Percentiles rank a stretch among this genome's conserved stretches.
phyloP scores from a whole-genome alignment of 1,140 invertebrate species.

The Drosophila ficusphila region DNA sequence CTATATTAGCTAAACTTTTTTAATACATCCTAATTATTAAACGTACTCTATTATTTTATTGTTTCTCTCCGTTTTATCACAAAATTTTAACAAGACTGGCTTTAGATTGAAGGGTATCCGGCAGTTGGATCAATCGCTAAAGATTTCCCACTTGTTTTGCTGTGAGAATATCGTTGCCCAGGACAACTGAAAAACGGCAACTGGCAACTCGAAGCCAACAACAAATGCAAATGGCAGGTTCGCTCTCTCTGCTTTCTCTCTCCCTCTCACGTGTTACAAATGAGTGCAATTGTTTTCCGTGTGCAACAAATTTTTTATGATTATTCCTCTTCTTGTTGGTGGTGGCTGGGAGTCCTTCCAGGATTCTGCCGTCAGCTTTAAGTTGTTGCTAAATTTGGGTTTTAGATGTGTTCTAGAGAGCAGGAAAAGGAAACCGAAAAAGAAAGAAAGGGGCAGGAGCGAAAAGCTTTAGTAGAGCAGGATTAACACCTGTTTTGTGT shows the following conservation, averaged over 20 bases:
- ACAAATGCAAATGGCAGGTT: conserved; percentile 69
- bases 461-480: conserved; percentile 38
- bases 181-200: conserved; percentile 68
- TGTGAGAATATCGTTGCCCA: conserved; percentile 58
- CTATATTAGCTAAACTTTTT: too few species aligned
- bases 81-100: too few species aligned
- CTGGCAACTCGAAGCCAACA: conserved; percentile 62
- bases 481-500: conserved; percentile 79
- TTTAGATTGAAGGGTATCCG: background rate
- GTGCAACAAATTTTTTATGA: conserved; percentile 71
- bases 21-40: too few species aligned
- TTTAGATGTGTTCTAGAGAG: background rate
- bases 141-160: background rate
- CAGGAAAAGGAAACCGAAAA: background rate
- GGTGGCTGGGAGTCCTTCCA: conserved; percentile 2
- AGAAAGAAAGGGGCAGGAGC: background rate
- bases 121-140: background rate
- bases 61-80: too few species aligned
- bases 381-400: conserved; percentile 32
- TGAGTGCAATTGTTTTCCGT: conserved; percentile 70
- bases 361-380: conserved; percentile 28
- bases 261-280: conserved; percentile 46
- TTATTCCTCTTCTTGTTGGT: conserved; percentile 30
- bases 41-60: too few species aligned
- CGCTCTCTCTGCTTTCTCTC: background rate